Percentiles rank a stretch among this genome's conserved stretches.
Evolutionary conservation across 1,140 invertebrate genomes (phyloP).

Genomic region (Drosophila serrata): DNA sequence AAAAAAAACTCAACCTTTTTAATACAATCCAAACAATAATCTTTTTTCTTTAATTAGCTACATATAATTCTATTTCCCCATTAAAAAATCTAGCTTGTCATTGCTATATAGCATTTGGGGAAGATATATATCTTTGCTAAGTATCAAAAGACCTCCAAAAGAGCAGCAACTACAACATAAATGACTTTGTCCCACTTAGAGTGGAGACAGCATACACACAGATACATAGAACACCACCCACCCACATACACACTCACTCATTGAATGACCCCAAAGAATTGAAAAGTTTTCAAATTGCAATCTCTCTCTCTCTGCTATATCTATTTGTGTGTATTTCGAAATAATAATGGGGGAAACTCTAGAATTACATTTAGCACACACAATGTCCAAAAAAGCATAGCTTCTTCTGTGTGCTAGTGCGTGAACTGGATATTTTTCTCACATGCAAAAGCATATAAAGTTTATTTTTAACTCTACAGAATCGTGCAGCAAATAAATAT

Average conservation of each 20-base stretch:
- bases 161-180: slow-evolving; percentile 56
- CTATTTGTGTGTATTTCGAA: slow-evolving; percentile 59
- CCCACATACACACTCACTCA: slow-evolving; percentile 42
- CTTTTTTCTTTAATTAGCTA: background rate
- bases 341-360: slow-evolving; percentile 67
- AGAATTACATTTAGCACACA: slow-evolving; percentile 78
- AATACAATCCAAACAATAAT: background rate
- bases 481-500: slow-evolving; percentile 62
- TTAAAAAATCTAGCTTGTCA: background rate
- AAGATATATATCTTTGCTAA: background rate
- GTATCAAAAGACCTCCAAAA: slow-evolving; percentile 47
- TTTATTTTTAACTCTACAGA: slow-evolving; percentile 73
- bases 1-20: no score
- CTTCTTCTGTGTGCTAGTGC: slow-evolving; percentile 27
- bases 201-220: slow-evolving; percentile 14
- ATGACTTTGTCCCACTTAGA: slow-evolving; percentile 71
- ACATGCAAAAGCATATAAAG: slow-evolving; percentile 69
- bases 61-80: background rate
- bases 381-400: slow-evolving; percentile 74
- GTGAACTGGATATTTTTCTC: slow-evolving; percentile 67
- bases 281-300: slow-evolving; percentile 75
- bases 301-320: slow-evolving; percentile 31
- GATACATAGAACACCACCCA: slow-evolving; percentile 19
- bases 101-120: background rate
- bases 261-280: slow-evolving; percentile 65